Conservation (phyloP, 2,797 vertebrate species). For the Xenops minutus region DNA sequence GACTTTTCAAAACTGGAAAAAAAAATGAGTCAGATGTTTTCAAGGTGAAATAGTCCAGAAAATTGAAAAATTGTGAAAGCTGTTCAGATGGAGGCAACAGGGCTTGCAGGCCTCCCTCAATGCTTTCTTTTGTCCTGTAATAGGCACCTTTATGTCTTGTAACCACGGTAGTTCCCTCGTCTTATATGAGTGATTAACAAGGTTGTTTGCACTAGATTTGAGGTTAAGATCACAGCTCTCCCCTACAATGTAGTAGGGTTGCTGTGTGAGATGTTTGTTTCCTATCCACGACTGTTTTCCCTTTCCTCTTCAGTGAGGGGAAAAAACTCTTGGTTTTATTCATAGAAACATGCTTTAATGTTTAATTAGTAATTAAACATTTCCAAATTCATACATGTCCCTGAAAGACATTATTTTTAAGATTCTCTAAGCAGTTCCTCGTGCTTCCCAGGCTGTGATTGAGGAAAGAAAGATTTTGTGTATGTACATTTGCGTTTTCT, state of each 20-base stretch:
- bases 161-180: neutral
- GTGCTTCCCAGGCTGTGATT: rapidly evolving
- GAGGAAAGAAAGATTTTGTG: neutral
- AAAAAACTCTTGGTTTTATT: neutral
- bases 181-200: neutral
- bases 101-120: neutral
- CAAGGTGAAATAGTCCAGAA: neutral
- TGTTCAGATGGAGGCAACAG: neutral
- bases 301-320: neutral
- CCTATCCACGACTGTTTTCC: rapidly evolving
- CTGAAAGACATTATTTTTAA: neutral
- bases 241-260: neutral
- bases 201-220: neutral
- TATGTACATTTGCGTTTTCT: neutral
- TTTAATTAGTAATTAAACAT: neutral
- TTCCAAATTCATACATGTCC: neutral
- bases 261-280: neutral
- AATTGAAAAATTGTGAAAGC: neutral
- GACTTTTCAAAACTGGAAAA: neutral
- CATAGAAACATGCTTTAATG: neutral
- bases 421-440: neutral
- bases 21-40: neutral
- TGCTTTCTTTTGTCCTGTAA: neutral
- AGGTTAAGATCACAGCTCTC: neutral
- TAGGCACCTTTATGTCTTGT: neutral